Conservation (phyloP, 2,113 vertebrate genomes). For the Neodon shergylaensis region DNA sequence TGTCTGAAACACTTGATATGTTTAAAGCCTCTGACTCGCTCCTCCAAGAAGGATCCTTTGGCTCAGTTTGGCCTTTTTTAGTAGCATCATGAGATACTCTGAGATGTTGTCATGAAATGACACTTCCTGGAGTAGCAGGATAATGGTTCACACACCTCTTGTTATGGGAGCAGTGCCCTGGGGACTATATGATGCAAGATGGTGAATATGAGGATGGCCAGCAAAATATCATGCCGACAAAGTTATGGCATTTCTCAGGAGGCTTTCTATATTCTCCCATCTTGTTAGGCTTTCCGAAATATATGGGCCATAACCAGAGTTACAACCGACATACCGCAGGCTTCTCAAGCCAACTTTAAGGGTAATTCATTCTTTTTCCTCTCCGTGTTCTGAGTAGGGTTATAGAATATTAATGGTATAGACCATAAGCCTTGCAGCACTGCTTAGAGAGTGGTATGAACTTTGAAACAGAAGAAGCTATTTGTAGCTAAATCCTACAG, state of each 20-base stretch:
- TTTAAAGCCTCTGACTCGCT: constrained; percentile 52
- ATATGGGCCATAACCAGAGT: constrained; percentile 42
- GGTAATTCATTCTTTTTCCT: not conserved
- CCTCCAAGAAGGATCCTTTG: constrained; percentile 23
- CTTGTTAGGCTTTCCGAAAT: constrained; percentile 51
- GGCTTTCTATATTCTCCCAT: constrained; percentile 40
- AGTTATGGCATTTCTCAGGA: constrained; percentile 27
- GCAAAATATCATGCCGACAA: constrained; percentile 32
- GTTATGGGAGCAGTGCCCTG: constrained; percentile 24
- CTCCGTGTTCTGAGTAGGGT: constrained; percentile 58
- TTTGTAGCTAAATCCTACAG: constrained; percentile 58
- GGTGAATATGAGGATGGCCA: not conserved
- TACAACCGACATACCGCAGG: constrained; percentile 1
- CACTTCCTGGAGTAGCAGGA: constrained; percentile 40
- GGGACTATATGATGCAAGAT: constrained; percentile 49
- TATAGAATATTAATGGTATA: constrained; percentile 7
- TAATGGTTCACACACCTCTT: constrained; percentile 18
- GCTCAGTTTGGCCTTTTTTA: constrained; percentile 37
- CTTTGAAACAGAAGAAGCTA: constrained; percentile 55
- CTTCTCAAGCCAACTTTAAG: constrained; percentile 28
- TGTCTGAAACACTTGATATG: not conserved
- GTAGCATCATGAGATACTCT: not conserved
- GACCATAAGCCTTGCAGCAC: not conserved
- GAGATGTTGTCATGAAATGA: constrained; percentile 41
- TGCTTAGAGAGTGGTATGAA: constrained; percentile 65